Percentiles rank a stretch among this genome's conserved stretches.
phyloP scores from a whole-genome alignment of 2,888 invertebrate genomes.

The Portevinia maculata region DNA sequence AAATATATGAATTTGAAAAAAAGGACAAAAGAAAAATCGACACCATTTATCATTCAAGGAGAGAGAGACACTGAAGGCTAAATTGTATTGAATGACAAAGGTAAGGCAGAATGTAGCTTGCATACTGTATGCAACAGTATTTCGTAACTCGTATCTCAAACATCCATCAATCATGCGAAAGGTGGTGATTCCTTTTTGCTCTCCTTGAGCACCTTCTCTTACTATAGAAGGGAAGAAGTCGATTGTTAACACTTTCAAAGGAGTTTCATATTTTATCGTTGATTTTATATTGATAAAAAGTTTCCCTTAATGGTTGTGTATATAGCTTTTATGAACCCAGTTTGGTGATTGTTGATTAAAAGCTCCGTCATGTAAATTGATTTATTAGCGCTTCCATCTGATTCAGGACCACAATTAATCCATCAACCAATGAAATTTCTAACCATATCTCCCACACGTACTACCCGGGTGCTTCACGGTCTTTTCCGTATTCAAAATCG shows the following conservation, averaged over 20 bases:
- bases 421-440: neutral
- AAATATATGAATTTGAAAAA: neutral
- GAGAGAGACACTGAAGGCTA: slow-evolving; percentile 23
- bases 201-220: neutral
- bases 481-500: no score
- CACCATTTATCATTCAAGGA: slow-evolving; percentile 62
- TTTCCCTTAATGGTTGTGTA: neutral
- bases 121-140: slow-evolving; percentile 59
- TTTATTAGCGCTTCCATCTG: neutral
- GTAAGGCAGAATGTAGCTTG: slow-evolving; percentile 47
- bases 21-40: slow-evolving; percentile 36
- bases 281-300: neutral
- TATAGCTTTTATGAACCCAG: neutral
- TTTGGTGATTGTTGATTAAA: neutral
- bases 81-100: slow-evolving; percentile 42
- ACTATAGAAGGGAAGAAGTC: slow-evolving; percentile 31
- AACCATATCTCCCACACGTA: no score
- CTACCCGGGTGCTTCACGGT: no score
- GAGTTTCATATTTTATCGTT: slow-evolving; percentile 23
- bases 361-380: neutral
- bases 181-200: slow-evolving; percentile 11
- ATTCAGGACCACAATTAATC: neutral
- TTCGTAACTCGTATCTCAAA: slow-evolving; percentile 38
- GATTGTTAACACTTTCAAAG: slow-evolving; percentile 34
- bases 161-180: slow-evolving; percentile 64